phyloP scores from a whole-genome alignment of 2,113 vertebrate species.

The Crotalus horridus region DNA sequence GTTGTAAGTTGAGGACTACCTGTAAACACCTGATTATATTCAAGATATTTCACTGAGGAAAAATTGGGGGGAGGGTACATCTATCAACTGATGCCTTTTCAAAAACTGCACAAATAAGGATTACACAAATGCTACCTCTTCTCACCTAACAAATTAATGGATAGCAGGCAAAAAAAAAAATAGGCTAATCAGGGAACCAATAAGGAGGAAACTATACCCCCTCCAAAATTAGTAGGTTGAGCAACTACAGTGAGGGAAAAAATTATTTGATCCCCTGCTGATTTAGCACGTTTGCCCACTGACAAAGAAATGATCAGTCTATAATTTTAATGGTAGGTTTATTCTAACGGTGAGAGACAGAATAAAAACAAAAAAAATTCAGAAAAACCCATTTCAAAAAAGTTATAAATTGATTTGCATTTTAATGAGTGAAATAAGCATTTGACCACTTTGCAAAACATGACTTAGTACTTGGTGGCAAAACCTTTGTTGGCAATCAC shows the following conservation, averaged over 20 bases:
- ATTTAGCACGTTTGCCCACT: no score
- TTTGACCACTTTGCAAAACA: no score
- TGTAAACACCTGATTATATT: background rate
- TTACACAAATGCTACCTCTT: background rate
- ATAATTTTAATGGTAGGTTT: no score
- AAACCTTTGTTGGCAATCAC: no score
- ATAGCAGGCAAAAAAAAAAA: background rate
- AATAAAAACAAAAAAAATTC: no score
- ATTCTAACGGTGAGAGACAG: no score
- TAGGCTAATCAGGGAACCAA: background rate
- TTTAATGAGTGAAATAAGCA: no score
- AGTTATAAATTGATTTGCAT: no score
- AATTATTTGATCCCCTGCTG: no score
- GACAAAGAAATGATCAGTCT: no score
- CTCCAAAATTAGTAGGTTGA: background rate
- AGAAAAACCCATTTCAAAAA: no score
- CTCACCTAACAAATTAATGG: background rate
- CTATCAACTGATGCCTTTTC: background rate
- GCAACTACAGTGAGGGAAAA: background rate
- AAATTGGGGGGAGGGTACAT: background rate
- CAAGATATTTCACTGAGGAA: background rate
- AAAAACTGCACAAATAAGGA: background rate
- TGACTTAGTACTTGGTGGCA: no score
- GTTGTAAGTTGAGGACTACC: background rate
- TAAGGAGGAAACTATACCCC: background rate